Conservation (phyloP, 2,888 invertebrate genomes). For the Nemurella pictetii region DNA sequence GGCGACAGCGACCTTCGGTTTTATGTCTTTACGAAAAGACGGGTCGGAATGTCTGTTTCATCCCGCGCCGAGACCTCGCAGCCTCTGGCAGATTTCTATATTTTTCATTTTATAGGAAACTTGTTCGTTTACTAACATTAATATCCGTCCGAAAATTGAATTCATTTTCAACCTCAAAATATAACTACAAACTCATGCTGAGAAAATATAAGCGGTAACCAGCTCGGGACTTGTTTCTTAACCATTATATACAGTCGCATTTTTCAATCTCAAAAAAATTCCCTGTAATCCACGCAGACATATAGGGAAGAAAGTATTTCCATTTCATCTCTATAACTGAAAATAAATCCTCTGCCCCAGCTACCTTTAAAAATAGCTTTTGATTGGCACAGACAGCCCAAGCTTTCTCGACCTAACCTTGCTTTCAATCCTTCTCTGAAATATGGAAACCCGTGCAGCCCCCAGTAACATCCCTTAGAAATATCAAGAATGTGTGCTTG, state of each 20-base stretch:
- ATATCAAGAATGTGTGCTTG: no score
- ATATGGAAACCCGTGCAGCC: no score
- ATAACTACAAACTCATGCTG: not conserved
- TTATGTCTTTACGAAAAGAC: not conserved
- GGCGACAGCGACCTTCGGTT: not conserved
- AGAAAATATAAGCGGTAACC: not conserved
- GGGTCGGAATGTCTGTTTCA: not conserved
- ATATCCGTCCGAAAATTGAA: not conserved
- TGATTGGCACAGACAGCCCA: not conserved
- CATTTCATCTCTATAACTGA: not conserved
- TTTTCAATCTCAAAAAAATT: not conserved
- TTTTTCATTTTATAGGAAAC: not conserved
- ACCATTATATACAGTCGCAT: not conserved
- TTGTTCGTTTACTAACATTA: not conserved
- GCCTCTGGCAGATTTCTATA: not conserved
- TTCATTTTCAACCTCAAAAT: not conserved
- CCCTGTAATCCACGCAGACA: not conserved
- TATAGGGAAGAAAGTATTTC: not conserved
- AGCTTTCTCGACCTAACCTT: no score
- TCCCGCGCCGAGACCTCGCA: not conserved
- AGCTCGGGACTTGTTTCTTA: not conserved
- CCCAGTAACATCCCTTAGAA: no score
- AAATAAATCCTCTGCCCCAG: not conserved
- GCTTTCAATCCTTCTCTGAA: no score
- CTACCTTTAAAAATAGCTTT: not conserved